These are phyloP conservation scores for Lasiurus borealis DNA, from an alignment of 2,113 vertebrate species.

Conservation along the genomic window DNA sequence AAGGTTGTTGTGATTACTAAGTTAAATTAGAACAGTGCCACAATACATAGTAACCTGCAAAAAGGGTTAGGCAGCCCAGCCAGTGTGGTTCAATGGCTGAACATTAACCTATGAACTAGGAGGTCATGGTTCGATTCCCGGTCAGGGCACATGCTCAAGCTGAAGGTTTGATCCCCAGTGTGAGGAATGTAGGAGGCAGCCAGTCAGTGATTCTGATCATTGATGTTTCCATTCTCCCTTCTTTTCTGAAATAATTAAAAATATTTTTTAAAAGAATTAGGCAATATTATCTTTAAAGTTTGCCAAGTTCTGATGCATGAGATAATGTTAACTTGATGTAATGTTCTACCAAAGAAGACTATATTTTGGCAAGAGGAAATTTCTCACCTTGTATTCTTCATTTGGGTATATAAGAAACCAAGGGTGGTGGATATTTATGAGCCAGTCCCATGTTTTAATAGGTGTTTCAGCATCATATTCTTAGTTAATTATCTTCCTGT, in stretches of 20 bases:
- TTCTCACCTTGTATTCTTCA: conserved; percentile 15
- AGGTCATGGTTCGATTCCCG: no score
- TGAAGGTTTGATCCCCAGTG: no score
- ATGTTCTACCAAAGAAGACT: not conserved
- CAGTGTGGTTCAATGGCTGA: no score
- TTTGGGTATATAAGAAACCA: conserved; percentile 22
- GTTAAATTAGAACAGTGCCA: conserved; percentile 34
- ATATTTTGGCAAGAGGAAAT: conserved; percentile 19
- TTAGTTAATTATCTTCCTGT: conserved; percentile 70
- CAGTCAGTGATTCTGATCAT: no score
- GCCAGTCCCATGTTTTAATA: conserved; percentile 41
- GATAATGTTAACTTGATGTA: conserved; percentile 46
- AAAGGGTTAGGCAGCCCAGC: not conserved
- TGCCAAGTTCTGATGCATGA: conserved; percentile 36
- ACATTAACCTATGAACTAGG: no score
- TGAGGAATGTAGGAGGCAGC: no score
- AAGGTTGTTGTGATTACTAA: not conserved
- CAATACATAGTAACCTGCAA: not conserved
- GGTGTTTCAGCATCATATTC: conserved; percentile 48
- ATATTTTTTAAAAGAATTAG: not conserved
- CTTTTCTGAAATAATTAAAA: no score
- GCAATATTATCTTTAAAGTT: conserved; percentile 52
- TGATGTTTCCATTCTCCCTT: no score
- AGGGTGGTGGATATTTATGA: conserved; percentile 29
- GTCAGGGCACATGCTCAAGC: no score